Percentiles rank a stretch among this genome's conserved stretches.
Conservation (phyloP, 2,888 invertebrate genomes). For the Cecidostiba fungosa region DNA sequence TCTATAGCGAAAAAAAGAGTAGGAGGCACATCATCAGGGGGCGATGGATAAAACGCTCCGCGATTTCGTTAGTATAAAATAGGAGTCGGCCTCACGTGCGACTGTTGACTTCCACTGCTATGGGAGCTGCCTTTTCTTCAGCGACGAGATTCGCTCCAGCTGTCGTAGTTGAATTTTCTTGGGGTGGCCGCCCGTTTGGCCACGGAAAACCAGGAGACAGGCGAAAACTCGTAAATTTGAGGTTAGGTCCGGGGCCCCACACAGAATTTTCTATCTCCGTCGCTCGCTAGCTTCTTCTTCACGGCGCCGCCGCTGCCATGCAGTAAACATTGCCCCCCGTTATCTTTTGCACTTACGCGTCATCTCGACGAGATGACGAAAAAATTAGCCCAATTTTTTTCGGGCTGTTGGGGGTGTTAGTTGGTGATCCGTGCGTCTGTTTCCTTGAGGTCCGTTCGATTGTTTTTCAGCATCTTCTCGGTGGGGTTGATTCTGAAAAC, state of each 20-base stretch:
- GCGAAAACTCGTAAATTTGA: conserved; percentile 32
- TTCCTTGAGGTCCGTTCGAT: not conserved
- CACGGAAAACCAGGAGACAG: conserved; percentile 19
- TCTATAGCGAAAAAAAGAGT: conserved; percentile 34
- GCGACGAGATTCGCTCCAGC: not conserved
- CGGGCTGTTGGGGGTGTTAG: not conserved
- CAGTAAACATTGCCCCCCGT: conserved; percentile 50
- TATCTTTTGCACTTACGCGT: conserved; percentile 2
- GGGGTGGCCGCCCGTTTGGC: conserved; percentile 1
- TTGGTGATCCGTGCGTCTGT: not conserved
- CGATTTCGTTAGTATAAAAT: not conserved
- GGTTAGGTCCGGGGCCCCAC: conserved; percentile 38
- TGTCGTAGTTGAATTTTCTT: conserved; percentile 22
- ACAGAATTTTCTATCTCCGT: conserved; percentile 35
- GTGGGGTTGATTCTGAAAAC: not conserved
- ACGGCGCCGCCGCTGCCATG: conserved; percentile 30
- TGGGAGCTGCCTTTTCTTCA: not conserved
- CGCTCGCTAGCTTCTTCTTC: conserved; percentile 1
- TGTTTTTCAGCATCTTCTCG: not conserved
- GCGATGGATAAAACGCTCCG: not conserved
- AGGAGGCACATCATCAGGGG: not conserved
- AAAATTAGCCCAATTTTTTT: not conserved
- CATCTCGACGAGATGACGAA: conserved; percentile 1
- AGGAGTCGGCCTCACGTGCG: conserved; percentile 21
- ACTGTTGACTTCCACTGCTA: not conserved